Conservation (phyloP, 2,113 vertebrate species). For the Rhinogobius similis region DNA sequence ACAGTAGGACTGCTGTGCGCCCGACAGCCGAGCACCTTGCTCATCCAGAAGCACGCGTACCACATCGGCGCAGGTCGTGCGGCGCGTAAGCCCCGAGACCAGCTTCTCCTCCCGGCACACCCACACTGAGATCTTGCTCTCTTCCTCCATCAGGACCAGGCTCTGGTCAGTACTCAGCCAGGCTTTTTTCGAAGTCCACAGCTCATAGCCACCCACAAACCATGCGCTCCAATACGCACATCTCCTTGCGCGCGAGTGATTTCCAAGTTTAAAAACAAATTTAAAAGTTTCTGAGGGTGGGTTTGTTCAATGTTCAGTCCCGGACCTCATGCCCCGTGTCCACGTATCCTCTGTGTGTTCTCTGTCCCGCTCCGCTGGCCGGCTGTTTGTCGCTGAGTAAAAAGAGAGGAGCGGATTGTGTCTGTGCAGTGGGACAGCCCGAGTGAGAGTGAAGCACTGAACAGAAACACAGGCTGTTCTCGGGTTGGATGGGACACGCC, state of each 20-base stretch:
- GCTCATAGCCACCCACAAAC: background rate
- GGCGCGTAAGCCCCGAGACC: slow-evolving; percentile 86
- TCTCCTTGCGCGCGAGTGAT: background rate
- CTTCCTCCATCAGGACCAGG: slow-evolving; percentile 59
- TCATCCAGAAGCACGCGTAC: slow-evolving; percentile 87
- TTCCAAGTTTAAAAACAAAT: background rate
- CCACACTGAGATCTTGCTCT: slow-evolving; percentile 90
- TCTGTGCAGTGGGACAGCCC: background rate
- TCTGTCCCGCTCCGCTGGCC: background rate
- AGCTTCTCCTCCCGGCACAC: slow-evolving; percentile 93
- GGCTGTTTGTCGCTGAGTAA: background rate
- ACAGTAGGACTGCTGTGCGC: slow-evolving; percentile 82
- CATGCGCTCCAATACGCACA: background rate
- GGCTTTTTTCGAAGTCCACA: background rate
- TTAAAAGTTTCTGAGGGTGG: background rate
- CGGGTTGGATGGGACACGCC: background rate
- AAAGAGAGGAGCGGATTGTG: background rate
- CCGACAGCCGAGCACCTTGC: slow-evolving; percentile 66
- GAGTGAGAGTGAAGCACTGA: slow-evolving; percentile 4
- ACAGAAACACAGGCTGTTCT: background rate
- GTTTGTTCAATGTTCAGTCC: background rate
- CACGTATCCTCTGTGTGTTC: background rate
- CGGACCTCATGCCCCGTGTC: background rate
- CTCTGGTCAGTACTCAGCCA: background rate
- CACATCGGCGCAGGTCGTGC: slow-evolving; percentile 92